Evolutionary conservation across 2,113 vertebrate genomes (phyloP).

Genomic region (Hippocampus guttulatus): DNA sequence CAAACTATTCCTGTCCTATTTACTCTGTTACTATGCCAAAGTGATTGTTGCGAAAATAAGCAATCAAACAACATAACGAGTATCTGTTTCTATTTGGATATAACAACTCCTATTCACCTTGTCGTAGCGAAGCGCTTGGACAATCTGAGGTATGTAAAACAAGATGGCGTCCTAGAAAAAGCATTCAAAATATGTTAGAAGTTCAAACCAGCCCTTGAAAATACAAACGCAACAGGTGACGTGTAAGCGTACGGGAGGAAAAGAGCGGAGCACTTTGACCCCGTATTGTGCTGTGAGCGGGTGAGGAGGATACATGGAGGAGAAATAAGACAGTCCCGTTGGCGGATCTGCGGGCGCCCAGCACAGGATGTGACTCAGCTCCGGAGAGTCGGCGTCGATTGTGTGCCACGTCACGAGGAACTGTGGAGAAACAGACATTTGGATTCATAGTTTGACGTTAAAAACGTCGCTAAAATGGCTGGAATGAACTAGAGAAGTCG

Average conservation of each 20-base stretch:
- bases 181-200: not conserved
- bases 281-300: constrained; percentile 94
- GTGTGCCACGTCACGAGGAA: constrained; percentile 97
- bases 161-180: constrained; percentile 87
- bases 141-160: constrained; percentile 98
- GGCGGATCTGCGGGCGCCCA: constrained; percentile 94
- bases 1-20: no score
- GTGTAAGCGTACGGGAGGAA: constrained; percentile 81
- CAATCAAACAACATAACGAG: not conserved
- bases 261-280: constrained; percentile 93
- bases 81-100: not conserved
- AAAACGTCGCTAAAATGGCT: constrained; percentile 12
- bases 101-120: constrained; percentile 75
- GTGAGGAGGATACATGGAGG: constrained; percentile 94
- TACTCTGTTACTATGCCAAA: no score
- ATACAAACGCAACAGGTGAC: not conserved
- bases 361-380: constrained; percentile 90
- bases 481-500: constrained; percentile 22
- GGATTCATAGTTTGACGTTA: not conserved
- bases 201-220: not conserved
- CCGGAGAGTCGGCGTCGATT: constrained; percentile 92
- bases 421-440: constrained; percentile 60
- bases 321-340: constrained; percentile 96
- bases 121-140: constrained; percentile 93
- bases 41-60: no score